A percentile compares a stretch with the other conserved stretches of the same genome.
These are phyloP conservation scores for Lasioglossum marginatum DNA, from an alignment of 2,888 invertebrate genomes.

Conservation along the genomic window DNA sequence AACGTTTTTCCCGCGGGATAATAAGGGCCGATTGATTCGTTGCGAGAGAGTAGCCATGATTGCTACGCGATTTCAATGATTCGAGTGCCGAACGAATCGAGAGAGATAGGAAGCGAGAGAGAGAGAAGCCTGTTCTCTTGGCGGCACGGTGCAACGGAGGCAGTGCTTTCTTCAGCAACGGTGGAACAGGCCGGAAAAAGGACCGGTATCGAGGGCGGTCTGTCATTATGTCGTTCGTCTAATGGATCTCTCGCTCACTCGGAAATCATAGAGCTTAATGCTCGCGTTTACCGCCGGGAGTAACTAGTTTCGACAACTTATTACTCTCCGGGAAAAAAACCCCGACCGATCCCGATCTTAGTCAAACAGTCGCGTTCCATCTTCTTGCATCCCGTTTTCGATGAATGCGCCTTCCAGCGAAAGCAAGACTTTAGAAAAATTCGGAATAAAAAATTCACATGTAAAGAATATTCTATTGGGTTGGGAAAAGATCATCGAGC, in stretches of 20 bases:
- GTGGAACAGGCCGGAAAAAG: constrained; percentile 28
- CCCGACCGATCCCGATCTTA: constrained; percentile 15
- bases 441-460: too few relatives aligned
- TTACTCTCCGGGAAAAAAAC: constrained; percentile 33
- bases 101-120: not conserved
- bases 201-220: constrained; percentile 39
- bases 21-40: constrained; percentile 50
- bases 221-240: constrained; percentile 64
- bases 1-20: constrained; percentile 35
- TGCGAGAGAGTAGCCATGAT: constrained; percentile 30
- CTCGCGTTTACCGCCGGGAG: constrained; percentile 46
- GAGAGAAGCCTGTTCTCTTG: constrained; percentile 32
- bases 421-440: too few relatives aligned
- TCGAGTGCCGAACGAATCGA: constrained; percentile 42
- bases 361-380: constrained; percentile 24
- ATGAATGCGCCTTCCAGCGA: not conserved
- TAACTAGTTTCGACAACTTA: constrained; percentile 64
- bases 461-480: too few relatives aligned
- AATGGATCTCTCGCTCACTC: constrained; percentile 54
- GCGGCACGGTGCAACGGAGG: constrained; percentile 2
- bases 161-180: constrained; percentile 27
- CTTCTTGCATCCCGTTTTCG: not conserved
- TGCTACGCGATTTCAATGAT: constrained; percentile 45
- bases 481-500: too few relatives aligned
- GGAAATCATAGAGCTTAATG: constrained; percentile 56